phyloP scores from a whole-genome alignment of 2,797 vertebrate species.

The Pangasius macronema region DNA sequence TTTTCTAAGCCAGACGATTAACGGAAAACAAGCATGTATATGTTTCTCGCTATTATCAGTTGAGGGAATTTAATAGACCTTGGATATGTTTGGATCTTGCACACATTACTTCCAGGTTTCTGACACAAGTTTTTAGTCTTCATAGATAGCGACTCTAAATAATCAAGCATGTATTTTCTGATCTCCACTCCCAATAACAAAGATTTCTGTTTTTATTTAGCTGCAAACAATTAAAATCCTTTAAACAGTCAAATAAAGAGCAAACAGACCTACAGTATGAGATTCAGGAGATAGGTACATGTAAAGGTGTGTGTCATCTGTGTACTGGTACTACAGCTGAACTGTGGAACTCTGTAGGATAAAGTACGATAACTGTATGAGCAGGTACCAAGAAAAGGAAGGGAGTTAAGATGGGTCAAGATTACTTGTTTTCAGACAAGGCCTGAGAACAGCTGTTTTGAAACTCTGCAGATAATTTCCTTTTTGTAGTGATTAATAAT shows the following conservation, averaged over 20 bases:
- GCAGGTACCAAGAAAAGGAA: neutral
- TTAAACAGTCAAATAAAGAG: neutral
- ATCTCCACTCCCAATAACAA: neutral
- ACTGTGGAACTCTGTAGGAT: neutral
- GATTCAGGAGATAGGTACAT: neutral
- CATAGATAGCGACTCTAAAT: neutral
- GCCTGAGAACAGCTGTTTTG: neutral
- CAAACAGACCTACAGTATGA: neutral
- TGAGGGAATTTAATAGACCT: neutral
- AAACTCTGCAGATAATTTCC: neutral
- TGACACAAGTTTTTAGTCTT: neutral
- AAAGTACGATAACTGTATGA: neutral
- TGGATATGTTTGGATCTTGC: neutral
- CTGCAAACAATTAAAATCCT: neutral
- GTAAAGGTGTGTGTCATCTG: neutral
- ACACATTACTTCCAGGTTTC: neutral
- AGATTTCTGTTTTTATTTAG: neutral
- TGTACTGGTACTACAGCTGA: neutral
- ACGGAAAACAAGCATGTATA: neutral
- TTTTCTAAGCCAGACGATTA: too few relatives aligned
- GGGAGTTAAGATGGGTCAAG: neutral
- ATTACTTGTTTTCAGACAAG: neutral
- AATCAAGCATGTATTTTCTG: neutral
- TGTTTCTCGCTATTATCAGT: neutral
- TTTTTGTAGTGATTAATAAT: neutral